Evolutionary conservation across 2,797 vertebrate genomes (phyloP), one percentile per base, ranked within the genome.

Genomic region (Coranthus polyacanthus): DNA sequence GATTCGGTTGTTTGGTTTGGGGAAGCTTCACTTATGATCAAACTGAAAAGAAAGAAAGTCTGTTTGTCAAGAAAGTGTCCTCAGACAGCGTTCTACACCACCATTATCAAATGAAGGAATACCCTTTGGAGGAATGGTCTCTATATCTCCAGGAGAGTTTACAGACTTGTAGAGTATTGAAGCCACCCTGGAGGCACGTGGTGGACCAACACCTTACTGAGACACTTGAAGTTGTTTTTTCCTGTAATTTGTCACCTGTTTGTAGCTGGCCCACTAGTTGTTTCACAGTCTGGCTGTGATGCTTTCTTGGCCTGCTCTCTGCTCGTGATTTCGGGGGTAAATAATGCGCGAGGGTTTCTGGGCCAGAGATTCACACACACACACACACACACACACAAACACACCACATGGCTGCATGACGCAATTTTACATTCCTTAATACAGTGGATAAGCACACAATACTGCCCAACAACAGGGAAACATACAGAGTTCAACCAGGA

Each of bases 331-430:
- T 22, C 11, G 0, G 62, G 72, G 56, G 70, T 66, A 81, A 76
- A 81, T 81, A 72, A 77, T 49, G 42, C 64, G 67, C 55, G 17
- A 9, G 32, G 29, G 66, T 79, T 79, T 81, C 63, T 66, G 66
- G 62, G 66, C 56, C 66, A n/a, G n/a, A 77, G 3, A 67, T 37
- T 41, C 22, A 6, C 18, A 12, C n/a, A n/a, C n/a, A n/a, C n/a
- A n/a, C n/a, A n/a, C n/a, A 44, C 55, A 39, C 46, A 21, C 44
- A 42, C 7, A 13, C 29, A 22, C 22, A 29, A 34, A 26, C 3
- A 18, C 5, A 6, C 43, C 6, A 67, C 38, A 59, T 3, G 18
- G 26, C 39, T 3, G 0, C 20, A 58, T 52, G 43, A 55, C 52
- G 63, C 18, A 9, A 39, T 52, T 11, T 39, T 11, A 51, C 44